Evolutionary conservation across 2,797 vertebrate genomes (phyloP).

Genomic region (Microhierax caerulescens): DNA sequence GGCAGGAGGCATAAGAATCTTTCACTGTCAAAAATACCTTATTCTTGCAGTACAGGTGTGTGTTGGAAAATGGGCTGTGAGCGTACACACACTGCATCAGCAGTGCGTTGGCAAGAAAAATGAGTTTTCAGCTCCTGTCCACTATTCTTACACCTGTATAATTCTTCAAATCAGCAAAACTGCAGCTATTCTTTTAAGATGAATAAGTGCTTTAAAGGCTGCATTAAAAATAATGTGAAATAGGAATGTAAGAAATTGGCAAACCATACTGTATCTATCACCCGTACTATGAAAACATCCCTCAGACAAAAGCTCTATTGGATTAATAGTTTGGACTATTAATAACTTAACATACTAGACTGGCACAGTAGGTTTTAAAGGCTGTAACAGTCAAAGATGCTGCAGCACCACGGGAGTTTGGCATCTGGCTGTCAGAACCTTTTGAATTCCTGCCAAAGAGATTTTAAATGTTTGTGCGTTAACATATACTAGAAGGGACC

Average conservation of each 20-base stretch:
- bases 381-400: background rate
- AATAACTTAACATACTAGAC: background rate
- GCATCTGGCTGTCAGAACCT: background rate
- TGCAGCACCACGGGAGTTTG: background rate
- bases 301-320: background rate
- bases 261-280: background rate
- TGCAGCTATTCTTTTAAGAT: background rate
- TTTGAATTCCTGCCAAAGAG: background rate
- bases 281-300: background rate
- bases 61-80: background rate
- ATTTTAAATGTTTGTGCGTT: background rate
- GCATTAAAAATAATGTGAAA: background rate
- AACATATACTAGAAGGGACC: background rate
- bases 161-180: background rate
- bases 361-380: background rate
- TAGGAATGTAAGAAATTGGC: rapidly evolving
- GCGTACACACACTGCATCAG: rapidly evolving
- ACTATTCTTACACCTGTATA: background rate
- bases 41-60: background rate
- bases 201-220: background rate
- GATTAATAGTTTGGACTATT: background rate
- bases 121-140: background rate
- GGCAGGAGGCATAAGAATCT: background rate
- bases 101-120: background rate
- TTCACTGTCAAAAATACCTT: background rate